phyloP scores from a whole-genome alignment of 1,140 invertebrate genomes.

The Pseudomyrmex cubaensis region DNA sequence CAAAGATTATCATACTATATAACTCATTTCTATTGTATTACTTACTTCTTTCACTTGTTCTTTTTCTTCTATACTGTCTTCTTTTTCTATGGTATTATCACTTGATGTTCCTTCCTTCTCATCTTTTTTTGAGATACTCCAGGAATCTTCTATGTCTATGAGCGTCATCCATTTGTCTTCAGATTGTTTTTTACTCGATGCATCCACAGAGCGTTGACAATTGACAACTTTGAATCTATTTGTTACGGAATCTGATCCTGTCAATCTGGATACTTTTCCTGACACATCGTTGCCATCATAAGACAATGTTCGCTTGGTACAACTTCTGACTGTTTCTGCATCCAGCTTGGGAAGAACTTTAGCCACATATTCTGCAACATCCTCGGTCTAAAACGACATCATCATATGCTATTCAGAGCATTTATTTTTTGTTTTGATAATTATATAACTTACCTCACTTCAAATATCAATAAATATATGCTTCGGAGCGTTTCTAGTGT shows the following conservation, averaged over 20 bases:
- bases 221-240: constrained; percentile 80
- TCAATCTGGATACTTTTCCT: constrained; percentile 70
- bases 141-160: constrained; percentile 81
- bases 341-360: constrained; percentile 69
- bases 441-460: not conserved
- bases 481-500: no score
- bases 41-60: constrained; percentile 21
- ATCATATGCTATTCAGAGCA: constrained; percentile 37
- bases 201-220: constrained; percentile 70
- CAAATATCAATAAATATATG: not conserved
- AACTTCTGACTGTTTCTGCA: constrained; percentile 72
- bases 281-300: constrained; percentile 78
- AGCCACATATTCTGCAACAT: constrained; percentile 80
- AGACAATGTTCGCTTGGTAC: constrained; percentile 80
- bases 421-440: constrained; percentile 1
- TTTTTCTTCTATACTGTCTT: no score
- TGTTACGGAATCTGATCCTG: constrained; percentile 68
- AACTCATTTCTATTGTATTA: not conserved
- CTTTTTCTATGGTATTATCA: no score
- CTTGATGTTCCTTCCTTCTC: not conserved
- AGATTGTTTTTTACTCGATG: no score
- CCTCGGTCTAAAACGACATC: constrained; percentile 77
- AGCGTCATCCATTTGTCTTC: constrained; percentile 74
- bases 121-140: constrained; percentile 39
- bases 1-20: no score